These are phyloP conservation scores for Nanorana parkeri DNA, from an alignment of 2,113 vertebrate species.

Conservation along the genomic window DNA sequence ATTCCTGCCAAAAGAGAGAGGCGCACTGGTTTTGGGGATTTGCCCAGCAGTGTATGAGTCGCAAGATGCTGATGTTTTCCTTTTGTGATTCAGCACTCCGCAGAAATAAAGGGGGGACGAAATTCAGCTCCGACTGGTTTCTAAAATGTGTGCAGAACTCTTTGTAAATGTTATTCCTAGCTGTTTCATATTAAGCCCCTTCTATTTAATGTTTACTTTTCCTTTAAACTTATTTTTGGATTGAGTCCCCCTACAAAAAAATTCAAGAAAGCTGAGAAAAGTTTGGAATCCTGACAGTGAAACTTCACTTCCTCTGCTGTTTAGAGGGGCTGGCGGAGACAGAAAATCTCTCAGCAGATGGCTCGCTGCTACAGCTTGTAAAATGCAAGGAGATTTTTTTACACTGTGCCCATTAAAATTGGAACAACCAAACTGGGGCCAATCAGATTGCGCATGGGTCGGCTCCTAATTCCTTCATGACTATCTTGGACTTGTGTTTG, in stretches of 20 bases:
- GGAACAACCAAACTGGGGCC: too few relatives aligned
- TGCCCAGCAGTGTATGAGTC: too few relatives aligned
- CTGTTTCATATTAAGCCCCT: constrained; percentile 31
- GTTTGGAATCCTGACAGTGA: constrained; percentile 37
- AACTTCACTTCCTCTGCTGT: constrained; percentile 20
- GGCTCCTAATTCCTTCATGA: too few relatives aligned
- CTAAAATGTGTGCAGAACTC: background rate
- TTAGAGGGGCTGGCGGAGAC: background rate
- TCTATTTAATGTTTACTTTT: constrained; percentile 46
- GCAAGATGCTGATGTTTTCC: too few relatives aligned
- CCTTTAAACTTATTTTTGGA: constrained; percentile 40
- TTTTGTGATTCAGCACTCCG: too few relatives aligned
- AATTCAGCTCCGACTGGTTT: background rate
- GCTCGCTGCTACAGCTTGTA: constrained; percentile 5
- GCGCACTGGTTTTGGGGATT: too few relatives aligned
- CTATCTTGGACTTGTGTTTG: too few relatives aligned
- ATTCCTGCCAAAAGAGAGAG: too few relatives aligned
- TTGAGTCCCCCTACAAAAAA: constrained; percentile 17
- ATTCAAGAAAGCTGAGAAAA: constrained; percentile 9
- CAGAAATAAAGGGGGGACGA: too few relatives aligned
- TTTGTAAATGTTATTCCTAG: constrained; percentile 34
- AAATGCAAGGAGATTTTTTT: background rate
- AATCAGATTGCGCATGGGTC: too few relatives aligned
- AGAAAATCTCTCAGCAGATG: background rate
- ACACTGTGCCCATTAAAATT: too few relatives aligned